phyloP scores from a whole-genome alignment of 2,888 invertebrate species.

The Acrocera orbiculus region DNA sequence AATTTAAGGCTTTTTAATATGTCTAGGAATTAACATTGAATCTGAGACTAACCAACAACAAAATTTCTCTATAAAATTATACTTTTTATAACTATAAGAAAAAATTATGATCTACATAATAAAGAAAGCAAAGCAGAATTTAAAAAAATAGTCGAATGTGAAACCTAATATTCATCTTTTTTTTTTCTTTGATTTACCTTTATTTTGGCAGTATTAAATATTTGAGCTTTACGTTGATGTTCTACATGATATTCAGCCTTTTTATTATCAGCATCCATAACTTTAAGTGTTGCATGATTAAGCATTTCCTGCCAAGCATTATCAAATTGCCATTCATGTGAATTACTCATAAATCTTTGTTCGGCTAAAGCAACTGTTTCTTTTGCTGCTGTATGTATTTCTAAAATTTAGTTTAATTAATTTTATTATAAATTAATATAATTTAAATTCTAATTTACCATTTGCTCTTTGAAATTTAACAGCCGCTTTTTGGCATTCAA shows the following conservation, averaged over 20 bases:
- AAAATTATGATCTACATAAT: no score
- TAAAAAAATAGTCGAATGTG: no score
- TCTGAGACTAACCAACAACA: no score
- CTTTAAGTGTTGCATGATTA: slow-evolving; percentile 88
- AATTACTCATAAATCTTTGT: slow-evolving; percentile 41
- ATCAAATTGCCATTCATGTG: slow-evolving; percentile 56
- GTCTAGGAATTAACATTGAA: no score
- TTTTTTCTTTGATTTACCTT: no score
- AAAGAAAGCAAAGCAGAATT: no score
- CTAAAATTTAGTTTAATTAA: slow-evolving; percentile 31
- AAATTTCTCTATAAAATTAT: no score
- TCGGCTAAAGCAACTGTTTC: slow-evolving; percentile 86
- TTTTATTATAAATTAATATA: neutral
- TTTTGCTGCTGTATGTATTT: slow-evolving; percentile 81
- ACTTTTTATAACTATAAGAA: no score
- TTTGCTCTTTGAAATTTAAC: slow-evolving; percentile 79
- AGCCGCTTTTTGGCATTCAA: slow-evolving; percentile 79
- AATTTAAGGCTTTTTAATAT: no score
- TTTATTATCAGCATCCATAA: slow-evolving; percentile 83
- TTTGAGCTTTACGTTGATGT: slow-evolving; percentile 63
- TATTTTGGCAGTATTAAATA: slow-evolving; percentile 65
- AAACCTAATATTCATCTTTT: no score
- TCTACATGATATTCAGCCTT: slow-evolving; percentile 78
- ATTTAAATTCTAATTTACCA: no score
- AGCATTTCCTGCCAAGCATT: slow-evolving; percentile 96